Percentiles rank a stretch among this genome's conserved stretches.
Evolutionary conservation across 2,113 vertebrate genomes (phyloP).

Genomic region (Paramormyrops kingsleyae): DNA sequence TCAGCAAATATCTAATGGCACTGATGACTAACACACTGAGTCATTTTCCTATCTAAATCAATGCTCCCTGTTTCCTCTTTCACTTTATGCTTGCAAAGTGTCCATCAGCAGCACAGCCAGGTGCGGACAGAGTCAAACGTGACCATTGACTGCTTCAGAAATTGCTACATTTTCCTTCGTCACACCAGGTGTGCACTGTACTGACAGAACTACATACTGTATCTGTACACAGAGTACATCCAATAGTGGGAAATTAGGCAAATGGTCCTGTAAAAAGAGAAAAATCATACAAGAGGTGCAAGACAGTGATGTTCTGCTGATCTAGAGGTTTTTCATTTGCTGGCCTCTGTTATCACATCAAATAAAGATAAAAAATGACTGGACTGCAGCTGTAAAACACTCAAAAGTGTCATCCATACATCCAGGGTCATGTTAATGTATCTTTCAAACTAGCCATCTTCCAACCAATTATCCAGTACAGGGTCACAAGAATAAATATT

Average conservation of each 20-base stretch:
- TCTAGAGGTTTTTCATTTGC: background rate
- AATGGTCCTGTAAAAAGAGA: background rate
- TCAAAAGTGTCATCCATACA: background rate
- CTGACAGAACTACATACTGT: background rate
- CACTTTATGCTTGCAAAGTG: background rate
- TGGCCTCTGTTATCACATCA: background rate
- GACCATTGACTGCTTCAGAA: background rate
- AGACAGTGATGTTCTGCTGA: background rate
- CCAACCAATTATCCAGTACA: background rate
- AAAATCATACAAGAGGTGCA: background rate
- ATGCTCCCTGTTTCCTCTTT: slow-evolving; percentile 24
- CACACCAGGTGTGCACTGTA: background rate
- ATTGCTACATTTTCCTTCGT: background rate
- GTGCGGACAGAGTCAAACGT: background rate
- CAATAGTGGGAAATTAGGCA: background rate
- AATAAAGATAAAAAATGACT: background rate
- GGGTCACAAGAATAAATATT: background rate
- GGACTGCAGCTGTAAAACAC: background rate
- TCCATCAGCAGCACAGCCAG: background rate
- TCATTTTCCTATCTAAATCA: slow-evolving; percentile 10
- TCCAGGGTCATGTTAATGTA: background rate
- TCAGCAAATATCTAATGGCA: slow-evolving; percentile 19
- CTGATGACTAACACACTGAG: slow-evolving; percentile 17
- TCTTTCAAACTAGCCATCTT: background rate
- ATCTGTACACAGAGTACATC: background rate